Evolutionary conservation across 30 jellyfish, hydroid and myxozoan species (phyloP), one percentile per base, ranked within the genome.

Genomic region (Mastigias papua): DNA sequence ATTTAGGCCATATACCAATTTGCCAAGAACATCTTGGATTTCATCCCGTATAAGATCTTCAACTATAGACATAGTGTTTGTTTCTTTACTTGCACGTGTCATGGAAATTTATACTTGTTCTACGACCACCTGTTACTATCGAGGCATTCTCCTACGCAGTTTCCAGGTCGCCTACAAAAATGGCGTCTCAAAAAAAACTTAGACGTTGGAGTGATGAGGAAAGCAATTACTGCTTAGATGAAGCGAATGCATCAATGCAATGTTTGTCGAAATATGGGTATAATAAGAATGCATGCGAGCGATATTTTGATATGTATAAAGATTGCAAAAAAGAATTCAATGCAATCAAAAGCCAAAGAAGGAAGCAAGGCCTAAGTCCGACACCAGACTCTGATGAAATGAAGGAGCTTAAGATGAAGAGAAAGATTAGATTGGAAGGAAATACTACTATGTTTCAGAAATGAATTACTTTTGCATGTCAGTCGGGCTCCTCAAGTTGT

Each of bases 211-310:
- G 85, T 29, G 93, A 89, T 66, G 85, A 83, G 17, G 97, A 81
- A 31, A 87, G 80, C 58, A 69, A 93, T 84, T 93, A 81, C 61
- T 94, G 98, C 78, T 48, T 54, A 28, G 83, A 31, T 10, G 98
- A 94, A 74, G 93, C 98, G 31, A 80, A 89, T 25, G 98, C 97
- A n/a, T 94, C 98, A 25, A 82, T 81, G 90, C 73, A 87, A 64
- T 94, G 98, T 64, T 75, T 94, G 48, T 82, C 97, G 20, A 60
- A 72, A 20, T 74, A 81, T 67, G 96, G 93, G 20, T 94, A 94
- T 31, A 49, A 94, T 69, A 80, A 46, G 74, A 58, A 71, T 28
- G 90, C 87, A 21, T 94, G 98, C 65, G 91, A 69, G 54, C 61
- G 84, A 21, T 94, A 82, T 78, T 94, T 94, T 80, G 96, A 86